phyloP scores from a whole-genome alignment of 2,888 invertebrate genomes.

The Trachelus iudaicus region DNA sequence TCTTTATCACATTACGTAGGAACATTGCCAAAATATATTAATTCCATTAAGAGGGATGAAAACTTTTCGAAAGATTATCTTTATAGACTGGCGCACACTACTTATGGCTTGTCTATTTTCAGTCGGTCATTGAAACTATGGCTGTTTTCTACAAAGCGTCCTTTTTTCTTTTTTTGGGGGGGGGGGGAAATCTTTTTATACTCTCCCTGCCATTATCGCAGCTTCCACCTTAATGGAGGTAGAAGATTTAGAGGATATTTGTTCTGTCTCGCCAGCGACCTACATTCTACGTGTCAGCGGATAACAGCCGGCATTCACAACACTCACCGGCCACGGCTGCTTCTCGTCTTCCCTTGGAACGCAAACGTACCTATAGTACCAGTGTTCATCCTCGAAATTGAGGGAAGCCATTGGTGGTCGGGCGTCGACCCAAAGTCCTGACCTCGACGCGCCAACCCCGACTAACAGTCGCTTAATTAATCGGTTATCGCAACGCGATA shows the following conservation, averaged over 20 bases:
- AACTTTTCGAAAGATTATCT: neutral
- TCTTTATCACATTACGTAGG: neutral
- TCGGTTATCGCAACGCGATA: slow-evolving; percentile 9
- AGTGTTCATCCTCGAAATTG: neutral
- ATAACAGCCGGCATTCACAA: slow-evolving; percentile 31
- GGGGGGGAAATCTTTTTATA: neutral
- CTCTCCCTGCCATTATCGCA: neutral
- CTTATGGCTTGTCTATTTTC: neutral
- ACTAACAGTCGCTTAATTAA: slow-evolving; percentile 4
- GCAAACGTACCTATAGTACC: neutral
- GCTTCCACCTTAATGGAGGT: neutral
- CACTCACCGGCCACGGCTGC: neutral
- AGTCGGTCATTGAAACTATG: neutral
- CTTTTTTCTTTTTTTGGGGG: neutral
- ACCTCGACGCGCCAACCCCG: slow-evolving; percentile 1
- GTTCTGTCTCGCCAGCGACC: slow-evolving; percentile 27
- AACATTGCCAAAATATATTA: neutral
- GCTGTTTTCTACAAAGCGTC: neutral
- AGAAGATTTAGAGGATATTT: slow-evolving; percentile 32
- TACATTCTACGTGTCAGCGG: slow-evolving; percentile 31
- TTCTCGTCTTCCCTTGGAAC: neutral
- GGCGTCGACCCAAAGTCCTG: neutral
- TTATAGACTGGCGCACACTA: neutral
- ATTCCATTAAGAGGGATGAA: neutral
- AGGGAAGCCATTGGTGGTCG: neutral